Percentiles rank a stretch among this genome's conserved stretches.
Conservation (phyloP, 92 coral and sea anemone species). For the Galaxea fascicularis region DNA sequence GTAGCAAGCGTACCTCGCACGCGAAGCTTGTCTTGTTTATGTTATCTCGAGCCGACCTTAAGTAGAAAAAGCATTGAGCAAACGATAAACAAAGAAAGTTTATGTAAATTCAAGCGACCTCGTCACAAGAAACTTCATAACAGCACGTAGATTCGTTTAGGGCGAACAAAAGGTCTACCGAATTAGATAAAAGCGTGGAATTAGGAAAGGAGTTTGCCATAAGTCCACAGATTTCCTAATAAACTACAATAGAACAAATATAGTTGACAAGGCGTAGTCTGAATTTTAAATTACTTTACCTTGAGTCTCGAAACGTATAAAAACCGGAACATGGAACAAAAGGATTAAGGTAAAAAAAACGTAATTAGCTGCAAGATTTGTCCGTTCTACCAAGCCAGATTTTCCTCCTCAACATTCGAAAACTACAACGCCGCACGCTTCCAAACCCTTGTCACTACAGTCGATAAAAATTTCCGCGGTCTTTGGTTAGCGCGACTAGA, state of each 20-base stretch:
- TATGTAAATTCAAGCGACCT: not conserved
- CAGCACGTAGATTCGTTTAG: not conserved
- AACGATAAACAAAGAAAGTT: constrained; percentile 14
- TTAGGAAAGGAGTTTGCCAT: constrained; percentile 3
- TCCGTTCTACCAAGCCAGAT: not conserved
- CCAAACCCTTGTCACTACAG: not conserved
- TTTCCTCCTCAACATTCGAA: not conserved
- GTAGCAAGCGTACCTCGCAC: not conserved
- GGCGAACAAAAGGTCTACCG: not conserved
- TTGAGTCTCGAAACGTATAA: not conserved
- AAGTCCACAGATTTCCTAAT: constrained; percentile 17
- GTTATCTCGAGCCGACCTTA: constrained; percentile 9
- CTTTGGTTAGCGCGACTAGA: not conserved
- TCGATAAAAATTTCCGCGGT: constrained; percentile 23
- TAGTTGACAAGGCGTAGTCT: not conserved
- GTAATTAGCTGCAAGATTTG: not conserved
- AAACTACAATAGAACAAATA: constrained; percentile 7
- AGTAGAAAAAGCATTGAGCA: constrained; percentile 22
- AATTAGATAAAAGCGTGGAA: not conserved
- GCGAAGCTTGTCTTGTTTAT: not conserved
- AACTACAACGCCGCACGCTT: not conserved
- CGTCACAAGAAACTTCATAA: constrained; percentile 18
- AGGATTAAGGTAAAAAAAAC: not conserved
- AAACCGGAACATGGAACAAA: constrained; percentile 3
- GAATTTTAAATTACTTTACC: constrained; percentile 29